Evolutionary conservation across 2,888 invertebrate species (phyloP).

Genomic region (Drosophila paranaensis): DNA sequence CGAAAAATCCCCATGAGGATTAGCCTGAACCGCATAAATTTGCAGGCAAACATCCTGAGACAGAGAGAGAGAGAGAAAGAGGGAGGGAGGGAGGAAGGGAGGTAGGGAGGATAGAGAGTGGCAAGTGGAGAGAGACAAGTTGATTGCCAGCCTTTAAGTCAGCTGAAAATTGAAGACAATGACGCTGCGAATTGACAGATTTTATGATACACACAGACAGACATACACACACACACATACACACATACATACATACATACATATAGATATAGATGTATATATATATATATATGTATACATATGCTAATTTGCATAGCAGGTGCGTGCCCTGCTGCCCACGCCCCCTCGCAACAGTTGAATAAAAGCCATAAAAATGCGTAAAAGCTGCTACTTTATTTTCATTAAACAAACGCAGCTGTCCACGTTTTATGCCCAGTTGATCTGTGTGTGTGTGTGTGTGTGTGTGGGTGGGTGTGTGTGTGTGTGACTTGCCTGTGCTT

Average conservation of each 20-base stretch:
- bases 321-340: slow-evolving; percentile 13
- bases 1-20: slow-evolving; percentile 74
- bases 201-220: slow-evolving; percentile 49
- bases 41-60: slow-evolving; percentile 33
- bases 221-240: neutral
- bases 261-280: too few relatives aligned
- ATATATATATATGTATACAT: neutral
- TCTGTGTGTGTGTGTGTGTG: slow-evolving; percentile 33
- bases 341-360: slow-evolving; percentile 54
- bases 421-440: slow-evolving; percentile 47
- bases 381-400: slow-evolving; percentile 79
- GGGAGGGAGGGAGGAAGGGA: neutral
- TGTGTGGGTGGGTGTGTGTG: neutral
- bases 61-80: neutral
- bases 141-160: slow-evolving; percentile 54
- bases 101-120: neutral
- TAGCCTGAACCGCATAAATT: slow-evolving; percentile 77
- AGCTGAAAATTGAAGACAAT: slow-evolving; percentile 71
- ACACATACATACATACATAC: neutral
- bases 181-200: slow-evolving; percentile 71
- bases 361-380: slow-evolving; percentile 75
- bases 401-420: slow-evolving; percentile 50
- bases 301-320: slow-evolving; percentile 70
- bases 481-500: slow-evolving; percentile 43
- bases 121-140: neutral